Evolutionary conservation across 2,888 invertebrate genomes (phyloP), one percentile per base, ranked within the genome.

Genomic region (Drosophila quasianomalipes): DNA sequence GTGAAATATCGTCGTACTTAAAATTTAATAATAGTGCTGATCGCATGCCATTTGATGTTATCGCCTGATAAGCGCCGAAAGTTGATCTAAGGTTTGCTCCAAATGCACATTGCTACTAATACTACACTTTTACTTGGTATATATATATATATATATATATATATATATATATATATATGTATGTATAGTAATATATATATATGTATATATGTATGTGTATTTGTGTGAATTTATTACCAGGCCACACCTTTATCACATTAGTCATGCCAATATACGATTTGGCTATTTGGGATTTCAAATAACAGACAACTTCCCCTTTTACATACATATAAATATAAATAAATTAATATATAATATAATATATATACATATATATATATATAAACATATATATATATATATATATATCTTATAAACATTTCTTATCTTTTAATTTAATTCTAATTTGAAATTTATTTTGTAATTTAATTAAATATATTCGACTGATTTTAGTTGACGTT

Each of bases 31-130:
- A 35, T 22, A 59, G 35, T 51, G 33, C 14, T 39, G 19, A 55
- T 55, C 70, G 28, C 22, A 19, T 39, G 16, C 16, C 28, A 22
- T 22, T 22, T 22, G 22, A 22, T 22, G 67, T 76, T 83, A 86
- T 86, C 82, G 75, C 65, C 52, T 70, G 73, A 81, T 82, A 86
- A 84, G 72, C 55, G 51, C 19, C 53, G 14, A 37, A 31, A 39
- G 60, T 57, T 52, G 74, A 63, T 55, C 75, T 59, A 74, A 67
- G 28, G 33, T 60, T 58, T 53, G 62, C 52, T 55, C 71, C 33
- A 67, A 57, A 39, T 53, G 41, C 33, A 33, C 57, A 60, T 30
- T 44, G 58, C 14, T n/a, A 12, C 37, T 22, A 35, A 16, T 31
- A 22, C 9, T 4, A 10, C 12, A 35, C 4, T 4, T 35, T 14